Evolutionary conservation across 2,888 invertebrate genomes (phyloP).

Genomic region (Kuschelorhynchus macadamiae): DNA sequence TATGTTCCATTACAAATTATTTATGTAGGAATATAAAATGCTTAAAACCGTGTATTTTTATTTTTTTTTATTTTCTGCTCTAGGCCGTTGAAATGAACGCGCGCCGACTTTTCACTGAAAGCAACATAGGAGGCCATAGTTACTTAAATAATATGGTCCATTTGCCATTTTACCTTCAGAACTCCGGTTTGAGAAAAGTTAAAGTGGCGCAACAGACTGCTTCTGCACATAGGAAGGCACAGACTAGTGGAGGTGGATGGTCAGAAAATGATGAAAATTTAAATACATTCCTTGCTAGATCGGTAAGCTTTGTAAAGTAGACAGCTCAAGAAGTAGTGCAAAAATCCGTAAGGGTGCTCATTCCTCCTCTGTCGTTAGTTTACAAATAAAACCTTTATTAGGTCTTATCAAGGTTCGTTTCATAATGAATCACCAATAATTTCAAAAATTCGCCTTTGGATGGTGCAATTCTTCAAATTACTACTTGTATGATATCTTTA

Average conservation of each 20-base stretch:
- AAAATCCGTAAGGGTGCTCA: no score
- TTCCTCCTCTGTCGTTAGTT: no score
- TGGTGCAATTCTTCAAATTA: no score
- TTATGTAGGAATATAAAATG: no score
- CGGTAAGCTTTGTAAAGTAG: slow-evolving; percentile 67
- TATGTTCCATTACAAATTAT: no score
- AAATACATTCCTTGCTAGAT: slow-evolving; percentile 70
- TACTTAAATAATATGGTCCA: slow-evolving; percentile 97
- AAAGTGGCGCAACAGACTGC: slow-evolving; percentile 90
- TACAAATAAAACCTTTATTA: no score
- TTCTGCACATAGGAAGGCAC: slow-evolving; percentile 69
- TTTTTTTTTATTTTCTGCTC: neutral
- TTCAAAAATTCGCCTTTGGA: no score
- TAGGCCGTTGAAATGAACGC: slow-evolving; percentile 93
- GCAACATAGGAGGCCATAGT: slow-evolving; percentile 94
- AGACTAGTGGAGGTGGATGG: slow-evolving; percentile 62
- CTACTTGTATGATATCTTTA: no score
- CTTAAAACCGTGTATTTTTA: no score
- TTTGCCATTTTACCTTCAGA: slow-evolving; percentile 97
- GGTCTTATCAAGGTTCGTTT: no score
- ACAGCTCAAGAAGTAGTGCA: no score
- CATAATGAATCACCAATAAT: no score
- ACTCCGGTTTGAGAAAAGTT: slow-evolving; percentile 92
- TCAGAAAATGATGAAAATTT: slow-evolving; percentile 73
- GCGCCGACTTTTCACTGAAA: slow-evolving; percentile 88